Evolutionary conservation across 1,140 invertebrate species (phyloP).

Genomic region (Melitaea cinxia): DNA sequence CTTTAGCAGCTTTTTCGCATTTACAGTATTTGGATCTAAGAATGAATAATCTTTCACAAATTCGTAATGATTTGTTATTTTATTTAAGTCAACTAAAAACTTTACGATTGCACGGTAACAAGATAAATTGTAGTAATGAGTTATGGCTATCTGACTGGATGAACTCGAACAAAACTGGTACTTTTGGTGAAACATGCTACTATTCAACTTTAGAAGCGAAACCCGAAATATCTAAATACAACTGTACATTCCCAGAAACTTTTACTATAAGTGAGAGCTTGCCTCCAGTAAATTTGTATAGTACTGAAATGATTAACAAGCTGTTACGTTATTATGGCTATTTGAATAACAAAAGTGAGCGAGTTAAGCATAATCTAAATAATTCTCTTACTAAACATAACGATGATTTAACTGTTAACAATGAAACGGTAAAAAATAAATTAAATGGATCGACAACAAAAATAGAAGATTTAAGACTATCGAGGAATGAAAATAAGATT

Average conservation of each 20-base stretch:
- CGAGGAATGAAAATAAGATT: constrained; percentile 50
- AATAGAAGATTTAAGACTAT: constrained; percentile 24
- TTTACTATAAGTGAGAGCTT: constrained; percentile 76
- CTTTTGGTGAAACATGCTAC: constrained; percentile 75
- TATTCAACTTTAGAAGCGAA: constrained; percentile 70
- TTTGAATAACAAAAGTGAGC: constrained; percentile 73
- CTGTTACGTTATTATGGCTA: constrained; percentile 72
- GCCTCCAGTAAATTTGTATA: constrained; percentile 75
- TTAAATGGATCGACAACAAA: constrained; percentile 27
- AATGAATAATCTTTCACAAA: constrained; percentile 82
- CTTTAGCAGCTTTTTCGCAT: constrained; percentile 86
- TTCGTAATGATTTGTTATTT: constrained; percentile 85
- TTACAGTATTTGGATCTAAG: constrained; percentile 87
- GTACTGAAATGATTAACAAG: constrained; percentile 78
- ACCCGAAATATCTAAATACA: constrained; percentile 70
- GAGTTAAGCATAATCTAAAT: constrained; percentile 21
- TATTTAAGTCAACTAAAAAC: constrained; percentile 86
- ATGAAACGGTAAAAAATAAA: constrained; percentile 26
- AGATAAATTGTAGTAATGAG: constrained; percentile 85
- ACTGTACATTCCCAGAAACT: constrained; percentile 75
- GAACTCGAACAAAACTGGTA: constrained; percentile 79
- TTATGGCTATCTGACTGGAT: constrained; percentile 86
- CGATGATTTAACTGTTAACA: constrained; percentile 24
- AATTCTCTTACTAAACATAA: constrained; percentile 12
- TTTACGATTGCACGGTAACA: constrained; percentile 84